Evolutionary conservation across 2,888 invertebrate genomes (phyloP), one percentile per base, ranked within the genome.

Genomic region (Panzeria rudis): DNA sequence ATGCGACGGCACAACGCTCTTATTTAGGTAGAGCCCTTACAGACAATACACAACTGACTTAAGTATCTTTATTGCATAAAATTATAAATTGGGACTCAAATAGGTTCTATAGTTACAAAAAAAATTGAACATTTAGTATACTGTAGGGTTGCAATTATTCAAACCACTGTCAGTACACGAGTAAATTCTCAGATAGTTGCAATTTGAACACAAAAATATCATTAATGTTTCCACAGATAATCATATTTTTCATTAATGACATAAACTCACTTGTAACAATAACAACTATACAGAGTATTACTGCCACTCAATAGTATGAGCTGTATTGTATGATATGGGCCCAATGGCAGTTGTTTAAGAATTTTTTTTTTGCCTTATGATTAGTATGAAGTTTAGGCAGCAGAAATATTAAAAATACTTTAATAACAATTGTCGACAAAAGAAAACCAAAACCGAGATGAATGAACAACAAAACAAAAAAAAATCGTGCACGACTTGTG

Each of bases 401-500:
- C 64, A 66, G 13, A 50, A 25, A 66, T 64, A 84, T 76, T 75
- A 75, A 79, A 75, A 77, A 81, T 62, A 78, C 77, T 77, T 81
- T 81, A 84, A 84, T 84, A 84, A 73, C 77, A 84, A 84, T 76
- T 80, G 84, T 80, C 79, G 71, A 84, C 84, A 76, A 76, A 64
- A 64, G 54, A 76, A 52, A 77, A 82, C 73, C 35, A 64, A 62
- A 76, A 41, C 56, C 52, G 38, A 64, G n/a, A 62, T 71, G 56
- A 77, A 59, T 66, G 23, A 77, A 56, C 17, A 69, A 35, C 41
- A 71, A 66, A 38, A 50, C 71, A 82, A 56, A 44, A 75, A 73
- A 64, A 80, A 72, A 78, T 83, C 84, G 84, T 86, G 86, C 86
- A 86, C 86, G 86, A 86, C 86, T 86, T 86, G 86, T 86, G 86